These are phyloP conservation scores for Squalus acanthias DNA, from an alignment of 2,797 vertebrate species.

Conservation along the genomic window DNA sequence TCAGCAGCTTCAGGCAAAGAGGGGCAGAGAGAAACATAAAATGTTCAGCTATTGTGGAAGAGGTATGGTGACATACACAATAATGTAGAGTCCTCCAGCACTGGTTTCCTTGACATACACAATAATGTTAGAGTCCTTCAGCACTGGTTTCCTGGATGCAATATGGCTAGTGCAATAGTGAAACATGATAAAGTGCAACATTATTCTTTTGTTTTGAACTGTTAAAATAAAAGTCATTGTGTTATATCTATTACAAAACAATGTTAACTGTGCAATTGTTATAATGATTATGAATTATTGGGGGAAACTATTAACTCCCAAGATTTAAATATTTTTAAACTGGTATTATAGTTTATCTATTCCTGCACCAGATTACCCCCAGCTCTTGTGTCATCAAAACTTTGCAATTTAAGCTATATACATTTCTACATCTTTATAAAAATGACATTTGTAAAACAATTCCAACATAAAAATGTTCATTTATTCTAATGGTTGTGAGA, in stretches of 20 bases:
- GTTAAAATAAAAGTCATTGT: background rate
- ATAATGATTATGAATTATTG: background rate
- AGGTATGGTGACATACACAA: background rate
- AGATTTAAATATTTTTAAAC: conserved; percentile 13
- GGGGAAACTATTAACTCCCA: background rate
- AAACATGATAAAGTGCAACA: background rate
- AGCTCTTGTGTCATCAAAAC: background rate
- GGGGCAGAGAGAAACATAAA: background rate
- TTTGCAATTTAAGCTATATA: background rate
- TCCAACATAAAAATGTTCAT: background rate
- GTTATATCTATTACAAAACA: background rate
- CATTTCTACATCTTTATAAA: conserved; percentile 20
- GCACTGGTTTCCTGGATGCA: background rate
- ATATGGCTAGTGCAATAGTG: background rate
- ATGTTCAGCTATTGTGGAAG: background rate
- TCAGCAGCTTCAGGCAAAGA: background rate
- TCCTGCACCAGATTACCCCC: background rate
- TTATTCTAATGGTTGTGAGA: background rate
- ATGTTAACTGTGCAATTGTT: background rate
- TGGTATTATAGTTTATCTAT: conserved; percentile 21
- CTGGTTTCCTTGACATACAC: background rate
- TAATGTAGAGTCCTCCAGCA: background rate
- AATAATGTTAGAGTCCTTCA: background rate
- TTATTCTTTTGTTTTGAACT: background rate
- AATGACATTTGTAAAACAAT: background rate